These are phyloP conservation scores for Escarpia spicata DNA, from an alignment of 2,888 invertebrate species.

Conservation along the genomic window DNA sequence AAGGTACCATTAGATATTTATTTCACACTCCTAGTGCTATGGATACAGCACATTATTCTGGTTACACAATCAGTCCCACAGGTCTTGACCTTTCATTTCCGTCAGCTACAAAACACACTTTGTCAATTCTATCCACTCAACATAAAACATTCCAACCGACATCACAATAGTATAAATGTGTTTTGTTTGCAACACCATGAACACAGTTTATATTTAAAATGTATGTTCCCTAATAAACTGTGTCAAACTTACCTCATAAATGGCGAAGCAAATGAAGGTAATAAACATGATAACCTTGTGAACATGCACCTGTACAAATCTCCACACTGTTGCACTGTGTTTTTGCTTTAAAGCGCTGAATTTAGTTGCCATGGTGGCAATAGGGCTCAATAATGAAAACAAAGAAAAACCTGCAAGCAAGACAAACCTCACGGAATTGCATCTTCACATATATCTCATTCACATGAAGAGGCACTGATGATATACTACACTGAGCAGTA, in stretches of 20 bases:
- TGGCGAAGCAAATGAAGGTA: background rate
- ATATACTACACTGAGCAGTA: background rate
- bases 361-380: background rate
- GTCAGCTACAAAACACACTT: too few relatives aligned
- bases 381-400: background rate
- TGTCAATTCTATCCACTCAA: too few relatives aligned
- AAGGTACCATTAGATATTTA: too few relatives aligned
- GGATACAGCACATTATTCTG: too few relatives aligned
- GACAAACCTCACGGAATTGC: background rate
- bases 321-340: background rate
- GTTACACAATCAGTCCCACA: too few relatives aligned
- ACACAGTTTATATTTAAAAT: background rate
- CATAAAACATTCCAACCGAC: too few relatives aligned
- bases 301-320: background rate
- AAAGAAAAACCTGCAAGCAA: background rate
- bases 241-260: constrained; percentile 12
- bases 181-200: background rate
- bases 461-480: background rate
- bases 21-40: too few relatives aligned
- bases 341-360: background rate
- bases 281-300: background rate
- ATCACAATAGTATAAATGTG: too few relatives aligned
- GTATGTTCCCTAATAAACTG: background rate
- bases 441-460: background rate
- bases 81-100: too few relatives aligned